Conservation (phyloP, 2,113 vertebrate species). For the Aramus guarauna region DNA sequence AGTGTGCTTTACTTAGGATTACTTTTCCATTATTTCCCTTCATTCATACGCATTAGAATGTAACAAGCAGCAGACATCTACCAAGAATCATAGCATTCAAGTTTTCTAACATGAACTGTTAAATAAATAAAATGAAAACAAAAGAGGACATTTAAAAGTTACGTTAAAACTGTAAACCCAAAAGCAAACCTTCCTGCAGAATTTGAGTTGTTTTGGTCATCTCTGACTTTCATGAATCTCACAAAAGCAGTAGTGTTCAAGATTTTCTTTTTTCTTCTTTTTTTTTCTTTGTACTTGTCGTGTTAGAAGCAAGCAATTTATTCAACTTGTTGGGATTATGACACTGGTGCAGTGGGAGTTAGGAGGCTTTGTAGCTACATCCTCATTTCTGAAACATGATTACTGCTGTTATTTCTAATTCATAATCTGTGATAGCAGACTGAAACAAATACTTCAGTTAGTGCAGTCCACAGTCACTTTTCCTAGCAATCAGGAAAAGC, state of each 20-base stretch:
- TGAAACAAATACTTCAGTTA: background rate
- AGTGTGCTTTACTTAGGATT: background rate
- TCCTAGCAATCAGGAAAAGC: constrained; percentile 3
- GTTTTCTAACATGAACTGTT: background rate
- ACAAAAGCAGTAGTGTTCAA: background rate
- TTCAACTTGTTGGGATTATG: background rate
- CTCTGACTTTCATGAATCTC: background rate
- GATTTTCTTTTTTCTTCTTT: background rate
- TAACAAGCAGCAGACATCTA: background rate
- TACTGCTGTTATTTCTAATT: constrained; percentile 45
- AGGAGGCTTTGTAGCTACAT: constrained; percentile 4
- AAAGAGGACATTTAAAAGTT: background rate
- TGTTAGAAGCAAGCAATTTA: background rate
- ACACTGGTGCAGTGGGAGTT: background rate
- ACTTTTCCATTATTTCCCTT: background rate
- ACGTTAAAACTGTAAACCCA: background rate
- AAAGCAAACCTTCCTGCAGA: background rate
- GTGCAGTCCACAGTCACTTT: background rate
- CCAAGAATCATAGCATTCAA: background rate
- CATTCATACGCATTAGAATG: background rate
- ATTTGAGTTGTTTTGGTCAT: background rate
- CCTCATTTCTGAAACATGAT: constrained; percentile 15
- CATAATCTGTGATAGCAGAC: background rate
- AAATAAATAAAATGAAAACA: background rate
- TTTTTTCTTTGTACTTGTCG: background rate